A percentile compares a stretch with the other conserved stretches of the same genome.
Conservation (phyloP, 1,140 invertebrate genomes). For the Episyrphus balteatus region DNA sequence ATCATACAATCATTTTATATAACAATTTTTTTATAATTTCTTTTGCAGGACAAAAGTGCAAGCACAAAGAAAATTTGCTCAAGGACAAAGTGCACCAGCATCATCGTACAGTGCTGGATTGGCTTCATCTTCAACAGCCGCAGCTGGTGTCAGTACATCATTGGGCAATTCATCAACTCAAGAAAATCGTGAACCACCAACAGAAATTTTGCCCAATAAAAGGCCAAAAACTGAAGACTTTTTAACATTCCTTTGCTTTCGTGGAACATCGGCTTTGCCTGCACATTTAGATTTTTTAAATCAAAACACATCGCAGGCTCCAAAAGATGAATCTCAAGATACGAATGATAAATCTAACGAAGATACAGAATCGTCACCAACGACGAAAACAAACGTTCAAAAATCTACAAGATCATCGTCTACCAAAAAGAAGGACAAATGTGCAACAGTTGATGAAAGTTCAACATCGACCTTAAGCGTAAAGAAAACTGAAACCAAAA, state of each 20-base stretch:
- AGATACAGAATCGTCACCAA: constrained; percentile 1
- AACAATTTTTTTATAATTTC: constrained; percentile 3
- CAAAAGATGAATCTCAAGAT: constrained; percentile 18
- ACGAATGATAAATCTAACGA: constrained; percentile 5
- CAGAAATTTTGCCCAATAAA: constrained; percentile 51
- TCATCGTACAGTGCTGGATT: constrained; percentile 21
- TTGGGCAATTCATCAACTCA: constrained; percentile 39
- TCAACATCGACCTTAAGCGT: background rate
- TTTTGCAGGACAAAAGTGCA: constrained; percentile 62
- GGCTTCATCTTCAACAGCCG: constrained; percentile 26
- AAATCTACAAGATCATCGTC: background rate
- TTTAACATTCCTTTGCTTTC: constrained; percentile 76
- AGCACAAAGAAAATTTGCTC: constrained; percentile 85
- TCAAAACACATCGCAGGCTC: constrained; percentile 21
- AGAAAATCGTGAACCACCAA: constrained; percentile 37
- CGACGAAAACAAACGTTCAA: constrained; percentile 1
- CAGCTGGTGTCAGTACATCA: constrained; percentile 49
- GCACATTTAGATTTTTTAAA: constrained; percentile 66
- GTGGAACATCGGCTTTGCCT: constrained; percentile 66
- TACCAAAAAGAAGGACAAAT: background rate
- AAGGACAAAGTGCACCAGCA: constrained; percentile 50
- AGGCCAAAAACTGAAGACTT: constrained; percentile 84
- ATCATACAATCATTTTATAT: no score
- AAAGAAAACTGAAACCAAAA: background rate
- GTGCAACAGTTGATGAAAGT: background rate